phyloP scores from a whole-genome alignment of 2,113 vertebrate species.

The Tichodroma muraria region DNA sequence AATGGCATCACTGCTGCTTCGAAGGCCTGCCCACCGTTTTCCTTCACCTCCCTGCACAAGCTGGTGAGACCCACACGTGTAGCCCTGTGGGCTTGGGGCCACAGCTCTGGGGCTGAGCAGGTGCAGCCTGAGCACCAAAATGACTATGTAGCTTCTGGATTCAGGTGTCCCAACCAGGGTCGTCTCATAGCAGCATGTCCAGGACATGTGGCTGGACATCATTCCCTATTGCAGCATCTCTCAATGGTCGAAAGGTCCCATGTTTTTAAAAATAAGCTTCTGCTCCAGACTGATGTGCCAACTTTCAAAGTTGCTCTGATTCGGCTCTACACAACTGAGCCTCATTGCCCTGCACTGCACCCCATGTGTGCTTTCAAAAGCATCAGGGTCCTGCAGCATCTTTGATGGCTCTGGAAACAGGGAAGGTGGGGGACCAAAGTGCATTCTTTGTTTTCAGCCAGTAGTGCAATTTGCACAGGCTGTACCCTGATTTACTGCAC shows the following conservation, averaged over 20 bases:
- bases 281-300: neutral
- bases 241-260: neutral
- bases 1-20: neutral
- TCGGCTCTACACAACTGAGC: fast-evolving
- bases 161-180: neutral
- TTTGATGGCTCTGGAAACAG: neutral
- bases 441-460: neutral
- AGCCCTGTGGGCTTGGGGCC: neutral
- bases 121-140: neutral
- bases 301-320: neutral
- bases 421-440: neutral
- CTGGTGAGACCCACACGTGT: fast-evolving
- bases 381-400: neutral
- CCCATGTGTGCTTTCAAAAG: neutral
- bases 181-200: neutral
- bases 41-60: neutral
- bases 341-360: neutral
- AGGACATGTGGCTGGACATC: neutral
- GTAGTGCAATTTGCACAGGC: neutral
- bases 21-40: neutral
- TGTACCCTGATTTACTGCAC: conserved; percentile 6
- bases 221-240: neutral
- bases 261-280: neutral
- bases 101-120: neutral
- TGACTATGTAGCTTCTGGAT: neutral